Percentiles rank a stretch among this genome's conserved stretches.
Evolutionary conservation across 2,113 vertebrate species (phyloP).

Genomic region (Embiotoca jacksoni): DNA sequence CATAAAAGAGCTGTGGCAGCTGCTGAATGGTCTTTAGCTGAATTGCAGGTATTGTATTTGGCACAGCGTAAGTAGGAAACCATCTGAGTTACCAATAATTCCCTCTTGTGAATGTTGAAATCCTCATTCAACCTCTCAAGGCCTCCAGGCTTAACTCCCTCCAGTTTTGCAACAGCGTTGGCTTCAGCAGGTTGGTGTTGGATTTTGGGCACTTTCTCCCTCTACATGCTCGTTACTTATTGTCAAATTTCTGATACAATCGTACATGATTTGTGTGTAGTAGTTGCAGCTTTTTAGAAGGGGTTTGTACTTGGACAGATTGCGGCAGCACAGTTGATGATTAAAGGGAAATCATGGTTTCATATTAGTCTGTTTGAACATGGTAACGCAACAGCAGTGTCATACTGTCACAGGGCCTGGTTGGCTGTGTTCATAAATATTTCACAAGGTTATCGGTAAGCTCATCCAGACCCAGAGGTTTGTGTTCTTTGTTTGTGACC

Average conservation of each 20-base stretch:
- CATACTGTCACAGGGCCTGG: slow-evolving; percentile 8
- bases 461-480: slow-evolving; percentile 14
- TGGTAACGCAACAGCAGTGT: background rate
- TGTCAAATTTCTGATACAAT: slow-evolving; percentile 1
- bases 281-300: background rate
- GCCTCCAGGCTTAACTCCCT: slow-evolving; percentile 11
- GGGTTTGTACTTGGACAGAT: background rate
- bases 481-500: slow-evolving; percentile 37
- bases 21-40: background rate
- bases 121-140: slow-evolving; percentile 1
- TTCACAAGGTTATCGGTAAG: slow-evolving; percentile 42
- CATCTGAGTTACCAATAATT: slow-evolving; percentile 24
- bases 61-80: background rate
- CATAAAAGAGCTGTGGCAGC: background rate
- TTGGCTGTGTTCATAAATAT: slow-evolving; percentile 47
- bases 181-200: slow-evolving; percentile 22
- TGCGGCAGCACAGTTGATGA: background rate
- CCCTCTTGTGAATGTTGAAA: slow-evolving; percentile 35
- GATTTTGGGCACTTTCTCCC: background rate
- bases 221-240: slow-evolving; percentile 34
- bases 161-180: slow-evolving; percentile 28
- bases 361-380: too few species aligned
- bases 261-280: background rate
- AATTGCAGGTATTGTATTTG: background rate
- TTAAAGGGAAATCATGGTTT: background rate